Evolutionary conservation across 2,888 invertebrate genomes (phyloP).

Genomic region (Seira ritae): DNA sequence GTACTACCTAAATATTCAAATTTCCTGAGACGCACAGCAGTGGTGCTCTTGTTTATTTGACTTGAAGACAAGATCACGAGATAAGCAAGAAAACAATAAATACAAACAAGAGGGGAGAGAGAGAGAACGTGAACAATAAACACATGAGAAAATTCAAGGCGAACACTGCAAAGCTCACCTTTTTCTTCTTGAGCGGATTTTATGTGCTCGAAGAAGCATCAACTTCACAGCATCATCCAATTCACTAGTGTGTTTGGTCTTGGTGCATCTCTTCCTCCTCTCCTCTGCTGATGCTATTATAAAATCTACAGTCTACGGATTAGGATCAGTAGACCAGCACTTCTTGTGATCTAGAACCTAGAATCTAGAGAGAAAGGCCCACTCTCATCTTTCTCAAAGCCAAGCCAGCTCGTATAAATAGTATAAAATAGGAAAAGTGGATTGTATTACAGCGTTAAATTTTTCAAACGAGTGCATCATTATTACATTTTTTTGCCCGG

Average conservation of each 20-base stretch:
- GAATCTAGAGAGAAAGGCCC: neutral
- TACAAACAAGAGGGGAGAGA: conserved; percentile 13
- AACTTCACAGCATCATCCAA: conserved; percentile 16
- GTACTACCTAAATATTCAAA: too few species aligned
- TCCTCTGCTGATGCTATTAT: neutral
- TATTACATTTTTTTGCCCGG: conserved; percentile 17
- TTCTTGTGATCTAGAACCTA: too few species aligned
- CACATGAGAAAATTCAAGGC: neutral
- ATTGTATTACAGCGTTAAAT: conserved; percentile 14
- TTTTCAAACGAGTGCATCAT: too few species aligned
- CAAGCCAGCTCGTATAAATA: conserved; percentile 1
- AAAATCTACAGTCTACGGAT: too few species aligned
- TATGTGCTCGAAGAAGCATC: neutral
- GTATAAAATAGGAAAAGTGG: conserved; percentile 15
- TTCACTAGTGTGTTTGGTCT: too few species aligned
- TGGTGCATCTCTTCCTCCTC: neutral
- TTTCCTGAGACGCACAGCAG: too few species aligned
- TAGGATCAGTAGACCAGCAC: too few species aligned
- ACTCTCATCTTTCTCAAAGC: conserved; percentile 5
- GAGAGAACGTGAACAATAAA: neutral
- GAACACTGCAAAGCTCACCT: conserved; percentile 1
- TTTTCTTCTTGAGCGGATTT: conserved; percentile 21
- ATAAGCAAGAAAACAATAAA: conserved; percentile 2
- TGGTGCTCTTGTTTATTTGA: neutral
- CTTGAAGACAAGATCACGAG: conserved; percentile 12